Percentiles rank a stretch among this genome's conserved stretches.
Conservation (phyloP, 2,888 invertebrate genomes). For the Meliscaeva auricollis region DNA sequence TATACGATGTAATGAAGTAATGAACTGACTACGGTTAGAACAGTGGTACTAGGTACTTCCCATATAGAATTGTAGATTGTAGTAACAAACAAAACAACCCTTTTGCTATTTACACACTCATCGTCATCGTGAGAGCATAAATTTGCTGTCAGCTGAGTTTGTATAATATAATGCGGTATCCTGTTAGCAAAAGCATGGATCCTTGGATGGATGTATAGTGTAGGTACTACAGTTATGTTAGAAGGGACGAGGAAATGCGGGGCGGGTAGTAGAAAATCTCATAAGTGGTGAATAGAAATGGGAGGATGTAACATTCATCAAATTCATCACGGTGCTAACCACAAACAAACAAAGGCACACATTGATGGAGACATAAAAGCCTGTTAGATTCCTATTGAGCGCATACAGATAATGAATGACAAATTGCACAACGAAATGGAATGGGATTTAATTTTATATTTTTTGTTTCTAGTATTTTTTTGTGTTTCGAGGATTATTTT, state of each 20-base stretch:
- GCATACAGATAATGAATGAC: slow-evolving; percentile 66
- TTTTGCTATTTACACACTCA: slow-evolving; percentile 57
- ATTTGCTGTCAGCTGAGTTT: slow-evolving; percentile 66
- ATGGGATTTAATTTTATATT: slow-evolving; percentile 32
- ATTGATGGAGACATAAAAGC: slow-evolving; percentile 25
- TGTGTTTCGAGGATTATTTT: slow-evolving; percentile 48
- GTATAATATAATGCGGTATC: slow-evolving; percentile 31
- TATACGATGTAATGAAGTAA: slow-evolving; percentile 23
- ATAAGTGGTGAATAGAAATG: slow-evolving; percentile 18
- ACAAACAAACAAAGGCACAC: slow-evolving; percentile 34
- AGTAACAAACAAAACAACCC: slow-evolving; percentile 63
- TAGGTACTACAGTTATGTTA: too few relatives aligned
- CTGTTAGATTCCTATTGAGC: slow-evolving; percentile 63
- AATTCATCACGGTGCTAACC: slow-evolving; percentile 58
- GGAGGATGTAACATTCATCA: slow-evolving; percentile 33
- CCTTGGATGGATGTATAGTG: not conserved
- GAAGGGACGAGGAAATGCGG: not conserved
- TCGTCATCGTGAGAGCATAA: slow-evolving; percentile 61
- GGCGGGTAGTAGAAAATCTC: not conserved
- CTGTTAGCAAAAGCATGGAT: not conserved
- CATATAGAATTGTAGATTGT: not conserved
- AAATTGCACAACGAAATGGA: slow-evolving; percentile 71
- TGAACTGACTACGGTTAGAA: slow-evolving; percentile 25
- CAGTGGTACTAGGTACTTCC: not conserved
- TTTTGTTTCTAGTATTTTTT: not conserved